Base-by-base conservation (phyloP, 2,888 invertebrate species). In the Augochlorella aurata region DNA sequence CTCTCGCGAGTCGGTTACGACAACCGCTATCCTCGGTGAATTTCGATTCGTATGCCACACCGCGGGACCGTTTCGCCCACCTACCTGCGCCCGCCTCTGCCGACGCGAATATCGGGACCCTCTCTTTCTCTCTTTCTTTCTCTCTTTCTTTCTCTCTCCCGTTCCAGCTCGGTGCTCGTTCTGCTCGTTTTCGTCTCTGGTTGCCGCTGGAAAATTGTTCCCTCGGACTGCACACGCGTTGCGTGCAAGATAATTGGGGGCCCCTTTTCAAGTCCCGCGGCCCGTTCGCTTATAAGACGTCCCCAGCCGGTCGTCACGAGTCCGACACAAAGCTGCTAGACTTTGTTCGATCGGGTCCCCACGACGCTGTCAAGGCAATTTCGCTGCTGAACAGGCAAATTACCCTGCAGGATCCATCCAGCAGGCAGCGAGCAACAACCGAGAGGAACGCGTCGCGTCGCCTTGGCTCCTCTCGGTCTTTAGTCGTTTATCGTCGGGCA, bases 171-270 rank as follows among this genome's bases (percentile, higher is more conserved):
- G 45, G 14, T 29, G 52, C 24, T 45, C 45, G 16, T 44, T 52
- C 16, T 47, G 45, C 38, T 58, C 73, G 44, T 50, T 63, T 54
- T 49, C 47, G 45, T 70, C 50, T 21, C 58, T 71, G 77, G 73
- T 52, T 66, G 87, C 80, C 75, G 76, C 65, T 84, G 79, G 85
- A 85, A 82, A 88, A 88, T 80, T 81, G 78, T 80, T 65, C 68
- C 69, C 74, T 24, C 58, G 58, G 58, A 58, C 58, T 24, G 24
- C 58, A 58, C 58, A 58, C 38, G 77, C 88, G 81, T 88, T 88
- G 88, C 88, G 88, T 88, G 88, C 85, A 68, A 49, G 84, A 84
- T 88, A 88, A 88, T 88, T 88, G 88, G 73, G 69, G 44, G 63
- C 65, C 76, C 65, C 82, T 80, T 85, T 88, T 82, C 84, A 75